Conservation (phyloP, 2,113 vertebrate genomes). For the Oxyruncus cristatus region DNA sequence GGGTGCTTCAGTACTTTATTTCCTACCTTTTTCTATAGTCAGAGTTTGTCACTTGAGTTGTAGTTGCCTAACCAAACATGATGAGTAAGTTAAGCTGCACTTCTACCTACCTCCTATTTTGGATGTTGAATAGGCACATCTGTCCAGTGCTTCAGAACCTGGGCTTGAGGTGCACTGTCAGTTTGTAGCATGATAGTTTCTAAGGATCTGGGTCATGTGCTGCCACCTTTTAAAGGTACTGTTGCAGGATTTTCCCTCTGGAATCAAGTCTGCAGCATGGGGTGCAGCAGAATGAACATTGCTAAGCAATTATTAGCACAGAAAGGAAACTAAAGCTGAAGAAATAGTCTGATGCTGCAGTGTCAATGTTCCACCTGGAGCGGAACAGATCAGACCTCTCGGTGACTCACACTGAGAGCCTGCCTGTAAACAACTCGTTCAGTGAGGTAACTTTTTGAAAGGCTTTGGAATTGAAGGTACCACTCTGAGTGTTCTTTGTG, state of each 20-base stretch:
- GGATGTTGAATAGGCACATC: background rate
- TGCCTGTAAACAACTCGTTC: background rate
- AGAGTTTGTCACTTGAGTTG: background rate
- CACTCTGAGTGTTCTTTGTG: background rate
- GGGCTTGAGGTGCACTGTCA: background rate
- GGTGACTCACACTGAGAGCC: background rate
- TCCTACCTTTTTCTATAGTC: background rate
- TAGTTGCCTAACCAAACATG: background rate
- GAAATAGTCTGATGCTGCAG: background rate
- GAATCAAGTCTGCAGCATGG: background rate
- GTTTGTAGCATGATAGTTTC: background rate
- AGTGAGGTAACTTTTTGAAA: background rate
- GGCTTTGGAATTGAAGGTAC: background rate
- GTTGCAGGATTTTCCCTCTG: background rate
- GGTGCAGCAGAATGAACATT: background rate
- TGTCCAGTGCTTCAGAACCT: background rate
- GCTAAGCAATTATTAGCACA: background rate
- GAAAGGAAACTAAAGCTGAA: background rate
- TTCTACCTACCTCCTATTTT: background rate
- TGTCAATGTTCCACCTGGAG: background rate
- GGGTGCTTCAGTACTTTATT: background rate
- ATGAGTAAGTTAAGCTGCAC: background rate
- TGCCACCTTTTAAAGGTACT: background rate
- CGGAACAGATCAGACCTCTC: background rate
- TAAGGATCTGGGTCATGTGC: background rate